Percentiles rank a stretch among this genome's conserved stretches.
phyloP scores from a whole-genome alignment of 2,888 invertebrate species.

The Euzetes globulus region DNA sequence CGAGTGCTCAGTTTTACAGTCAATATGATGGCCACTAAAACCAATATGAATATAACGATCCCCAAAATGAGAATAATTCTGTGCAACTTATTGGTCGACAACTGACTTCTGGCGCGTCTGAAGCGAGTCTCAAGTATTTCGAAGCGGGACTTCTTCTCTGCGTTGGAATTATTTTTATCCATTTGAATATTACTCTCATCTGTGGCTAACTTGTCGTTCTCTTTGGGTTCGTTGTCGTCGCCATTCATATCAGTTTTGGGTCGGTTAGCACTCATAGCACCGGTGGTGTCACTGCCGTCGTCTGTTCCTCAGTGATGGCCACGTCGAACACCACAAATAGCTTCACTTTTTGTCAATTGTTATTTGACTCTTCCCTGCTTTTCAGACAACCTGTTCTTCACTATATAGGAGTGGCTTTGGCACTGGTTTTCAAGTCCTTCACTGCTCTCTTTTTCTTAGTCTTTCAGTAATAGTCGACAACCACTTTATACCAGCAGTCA shows the following conservation, averaged over 20 bases:
- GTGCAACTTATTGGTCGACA: conserved; percentile 30
- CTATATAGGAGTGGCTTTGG: conserved; percentile 16
- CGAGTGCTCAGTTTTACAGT: conserved; percentile 51
- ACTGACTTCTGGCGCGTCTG: not conserved
- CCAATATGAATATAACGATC: conserved; percentile 47
- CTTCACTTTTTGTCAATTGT: not conserved
- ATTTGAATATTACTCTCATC: conserved; percentile 14
- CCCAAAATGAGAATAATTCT: conserved; percentile 37
- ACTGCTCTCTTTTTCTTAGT: not conserved
- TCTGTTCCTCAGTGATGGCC: not conserved
- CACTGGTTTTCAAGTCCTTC: not conserved
- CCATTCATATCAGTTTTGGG: conserved; percentile 30
- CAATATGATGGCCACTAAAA: conserved; percentile 51
- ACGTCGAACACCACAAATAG: not conserved
- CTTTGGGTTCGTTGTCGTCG: conserved; percentile 40
- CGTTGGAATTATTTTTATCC: conserved; percentile 36
- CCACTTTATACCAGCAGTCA: not conserved
- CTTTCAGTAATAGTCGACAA: not conserved
- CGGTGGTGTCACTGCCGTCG: conserved; percentile 9
- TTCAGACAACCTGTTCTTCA: conserved; percentile 1
- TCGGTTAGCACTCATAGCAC: conserved; percentile 10
- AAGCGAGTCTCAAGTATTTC: not conserved
- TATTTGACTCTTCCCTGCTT: not conserved
- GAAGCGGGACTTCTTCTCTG: conserved; percentile 34
- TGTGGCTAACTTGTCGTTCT: conserved; percentile 37